A percentile compares a stretch with the other conserved stretches of the same genome.
phyloP scores from a whole-genome alignment of 1,140 invertebrate genomes.

The Aphaenogaster rudis region DNA sequence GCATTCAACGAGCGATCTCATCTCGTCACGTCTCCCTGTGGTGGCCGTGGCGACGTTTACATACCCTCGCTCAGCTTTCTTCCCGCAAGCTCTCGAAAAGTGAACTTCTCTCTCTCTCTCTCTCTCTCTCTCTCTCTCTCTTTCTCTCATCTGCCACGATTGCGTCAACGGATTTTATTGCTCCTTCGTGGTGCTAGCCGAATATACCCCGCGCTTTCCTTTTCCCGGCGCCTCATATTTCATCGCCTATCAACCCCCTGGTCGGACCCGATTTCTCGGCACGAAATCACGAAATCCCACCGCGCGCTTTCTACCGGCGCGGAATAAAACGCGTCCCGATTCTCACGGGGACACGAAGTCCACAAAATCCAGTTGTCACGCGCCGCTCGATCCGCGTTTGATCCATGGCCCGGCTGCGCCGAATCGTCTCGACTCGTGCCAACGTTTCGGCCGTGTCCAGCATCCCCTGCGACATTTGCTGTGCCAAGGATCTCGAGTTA shows the following conservation, averaged over 20 bases:
- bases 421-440: neutral
- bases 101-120: neutral
- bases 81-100: slow-evolving; percentile 24
- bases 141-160: neutral
- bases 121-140: neutral
- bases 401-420: slow-evolving; percentile 36
- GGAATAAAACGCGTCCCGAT: slow-evolving; percentile 65
- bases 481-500: neutral
- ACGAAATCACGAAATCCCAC: slow-evolving; percentile 59
- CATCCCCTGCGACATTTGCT: neutral
- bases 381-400: slow-evolving; percentile 69
- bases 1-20: slow-evolving; percentile 63
- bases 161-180: slow-evolving; percentile 69
- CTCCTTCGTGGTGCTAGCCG: slow-evolving; percentile 57
- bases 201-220: slow-evolving; percentile 8
- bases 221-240: slow-evolving; percentile 66
- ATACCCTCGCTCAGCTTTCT: slow-evolving; percentile 47
- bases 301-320: slow-evolving; percentile 30
- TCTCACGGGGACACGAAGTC: slow-evolving; percentile 40
- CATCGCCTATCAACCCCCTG: slow-evolving; percentile 68
- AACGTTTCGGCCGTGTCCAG: slow-evolving; percentile 19
- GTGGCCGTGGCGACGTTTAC: slow-evolving; percentile 19
- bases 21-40: slow-evolving; percentile 65
- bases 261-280: slow-evolving; percentile 54
- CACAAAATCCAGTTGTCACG: slow-evolving; percentile 71